A percentile compares a stretch with the other conserved stretches of the same genome.
Evolutionary conservation across 1,140 invertebrate species (phyloP).

Genomic region (Lerema accius): DNA sequence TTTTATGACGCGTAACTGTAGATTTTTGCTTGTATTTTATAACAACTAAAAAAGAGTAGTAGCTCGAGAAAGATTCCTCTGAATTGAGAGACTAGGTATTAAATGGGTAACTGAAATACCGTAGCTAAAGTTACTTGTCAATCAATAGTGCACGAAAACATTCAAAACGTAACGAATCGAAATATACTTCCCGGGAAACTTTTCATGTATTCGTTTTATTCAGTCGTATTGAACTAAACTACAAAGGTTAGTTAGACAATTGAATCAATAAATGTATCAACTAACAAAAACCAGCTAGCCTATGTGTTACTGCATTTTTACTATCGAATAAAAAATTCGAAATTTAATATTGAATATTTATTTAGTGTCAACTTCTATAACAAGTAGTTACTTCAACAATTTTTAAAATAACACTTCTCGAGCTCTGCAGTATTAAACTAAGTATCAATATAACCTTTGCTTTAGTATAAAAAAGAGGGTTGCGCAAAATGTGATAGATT

Average conservation of each 20-base stretch:
- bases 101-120: too few relatives aligned
- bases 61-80: slow-evolving; percentile 1
- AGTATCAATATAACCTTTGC: neutral
- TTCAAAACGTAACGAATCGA: too few relatives aligned
- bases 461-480: neutral
- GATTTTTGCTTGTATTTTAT: neutral
- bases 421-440: neutral
- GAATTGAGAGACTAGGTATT: too few relatives aligned
- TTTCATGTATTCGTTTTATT: slow-evolving; percentile 16
- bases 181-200: slow-evolving; percentile 38
- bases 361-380: too few relatives aligned
- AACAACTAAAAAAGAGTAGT: neutral
- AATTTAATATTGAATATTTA: too few relatives aligned
- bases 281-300: neutral
- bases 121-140: too few relatives aligned
- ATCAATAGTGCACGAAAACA: slow-evolving; percentile 60
- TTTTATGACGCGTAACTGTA: neutral
- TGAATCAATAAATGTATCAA: slow-evolving; percentile 4
- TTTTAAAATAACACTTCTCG: too few relatives aligned
- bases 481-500: slow-evolving; percentile 16
- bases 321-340: neutral
- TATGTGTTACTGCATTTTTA: neutral
- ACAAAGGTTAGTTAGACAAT: slow-evolving; percentile 18
- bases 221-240: slow-evolving; percentile 5
- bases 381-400: too few relatives aligned